A percentile compares a stretch with the other conserved stretches of the same genome.
These are phyloP conservation scores for Chelon labrosus DNA, from an alignment of 2,797 vertebrate genomes.

Conservation along the genomic window DNA sequence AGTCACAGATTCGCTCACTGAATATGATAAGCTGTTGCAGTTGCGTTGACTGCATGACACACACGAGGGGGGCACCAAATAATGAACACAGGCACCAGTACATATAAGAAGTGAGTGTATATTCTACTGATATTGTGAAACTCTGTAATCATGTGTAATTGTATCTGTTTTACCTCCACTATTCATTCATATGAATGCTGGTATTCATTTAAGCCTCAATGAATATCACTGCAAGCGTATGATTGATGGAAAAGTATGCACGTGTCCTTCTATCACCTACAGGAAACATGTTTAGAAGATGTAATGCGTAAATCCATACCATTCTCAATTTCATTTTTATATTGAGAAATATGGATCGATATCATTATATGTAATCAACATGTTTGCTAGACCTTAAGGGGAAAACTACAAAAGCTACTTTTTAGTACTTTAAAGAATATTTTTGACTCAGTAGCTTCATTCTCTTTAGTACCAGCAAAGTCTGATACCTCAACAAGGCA, in stretches of 20 bases:
- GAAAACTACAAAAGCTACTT: not conserved
- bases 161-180: not conserved
- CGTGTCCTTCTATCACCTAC: not conserved
- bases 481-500: not conserved
- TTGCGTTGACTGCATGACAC: not conserved
- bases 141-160: not conserved
- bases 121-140: too few species aligned
- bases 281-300: not conserved
- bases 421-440: not conserved
- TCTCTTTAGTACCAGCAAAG: not conserved
- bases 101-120: too few species aligned
- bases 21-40: slow-evolving; percentile 31
- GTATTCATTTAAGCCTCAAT: not conserved
- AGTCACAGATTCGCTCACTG: slow-evolving; percentile 38
- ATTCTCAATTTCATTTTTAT: too few species aligned
- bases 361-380: not conserved
- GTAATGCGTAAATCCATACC: too few species aligned
- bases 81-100: slow-evolving; percentile 1
- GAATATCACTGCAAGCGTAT: not conserved
- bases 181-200: not conserved
- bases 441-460: not conserved
- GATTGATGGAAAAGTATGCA: not conserved
- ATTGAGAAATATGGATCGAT: too few species aligned
- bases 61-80: not conserved
- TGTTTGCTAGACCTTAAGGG: not conserved